phyloP scores from a whole-genome alignment of 2,797 vertebrate genomes.

The Neosilurus mollespiculum region DNA sequence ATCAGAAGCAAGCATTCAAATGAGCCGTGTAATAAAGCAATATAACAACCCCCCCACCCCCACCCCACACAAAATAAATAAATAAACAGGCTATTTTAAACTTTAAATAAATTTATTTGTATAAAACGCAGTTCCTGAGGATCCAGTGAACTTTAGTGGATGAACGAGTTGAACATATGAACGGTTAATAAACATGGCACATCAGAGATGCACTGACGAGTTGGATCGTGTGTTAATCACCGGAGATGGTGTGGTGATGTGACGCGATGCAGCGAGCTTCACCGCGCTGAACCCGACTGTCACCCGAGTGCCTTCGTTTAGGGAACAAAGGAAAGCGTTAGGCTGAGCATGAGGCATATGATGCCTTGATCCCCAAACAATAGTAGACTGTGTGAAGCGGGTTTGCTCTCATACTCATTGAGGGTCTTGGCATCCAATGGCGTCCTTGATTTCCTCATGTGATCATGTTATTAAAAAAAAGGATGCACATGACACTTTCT shows the following conservation, averaged over 20 bases:
- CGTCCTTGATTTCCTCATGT: not conserved
- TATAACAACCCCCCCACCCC: no score
- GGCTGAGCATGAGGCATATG: slow-evolving; percentile 66
- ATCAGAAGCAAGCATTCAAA: no score
- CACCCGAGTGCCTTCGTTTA: slow-evolving; percentile 51
- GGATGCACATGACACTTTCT: not conserved
- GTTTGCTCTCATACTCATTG: slow-evolving; percentile 52
- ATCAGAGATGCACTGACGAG: not conserved
- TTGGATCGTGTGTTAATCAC: not conserved
- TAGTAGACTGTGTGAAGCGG: slow-evolving; percentile 68
- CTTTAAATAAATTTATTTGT: slow-evolving; percentile 18
- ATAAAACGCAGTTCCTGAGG: slow-evolving; percentile 42
- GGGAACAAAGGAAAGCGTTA: slow-evolving; percentile 52
- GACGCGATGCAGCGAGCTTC: not conserved
- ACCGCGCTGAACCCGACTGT: slow-evolving; percentile 33
- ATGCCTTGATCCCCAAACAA: slow-evolving; percentile 74
- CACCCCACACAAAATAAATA: not conserved
- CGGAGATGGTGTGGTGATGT: not conserved
- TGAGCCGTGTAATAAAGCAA: no score
- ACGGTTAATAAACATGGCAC: not conserved
- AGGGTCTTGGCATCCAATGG: slow-evolving; percentile 62
- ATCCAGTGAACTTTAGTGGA: slow-evolving; percentile 8
- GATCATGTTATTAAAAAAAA: not conserved
- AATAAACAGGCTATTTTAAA: not conserved
- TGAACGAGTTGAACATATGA: not conserved